Evolutionary conservation across 2,888 invertebrate species (phyloP).

Genomic region (Scaptomyza cyrtandrae): DNA sequence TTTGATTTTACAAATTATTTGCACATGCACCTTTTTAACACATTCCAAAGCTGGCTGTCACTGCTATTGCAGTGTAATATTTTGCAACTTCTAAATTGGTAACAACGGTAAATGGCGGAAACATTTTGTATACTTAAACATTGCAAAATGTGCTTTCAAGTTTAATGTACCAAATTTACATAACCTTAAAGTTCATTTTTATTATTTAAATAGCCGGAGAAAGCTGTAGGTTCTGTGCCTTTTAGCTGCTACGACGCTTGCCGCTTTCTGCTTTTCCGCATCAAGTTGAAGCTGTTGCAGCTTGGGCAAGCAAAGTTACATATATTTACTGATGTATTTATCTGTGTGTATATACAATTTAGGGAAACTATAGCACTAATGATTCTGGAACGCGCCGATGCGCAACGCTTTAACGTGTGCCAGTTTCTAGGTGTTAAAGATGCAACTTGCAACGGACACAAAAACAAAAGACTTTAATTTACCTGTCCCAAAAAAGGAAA

Average conservation of each 20-base stretch:
- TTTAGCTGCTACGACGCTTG: constrained; percentile 59
- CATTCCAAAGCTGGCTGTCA: constrained; percentile 12
- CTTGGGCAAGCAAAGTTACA: constrained; percentile 3
- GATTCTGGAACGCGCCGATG: constrained; percentile 69
- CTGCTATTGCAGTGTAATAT: constrained; percentile 28
- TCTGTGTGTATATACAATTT: constrained; percentile 48
- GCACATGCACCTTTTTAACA: constrained; percentile 65
- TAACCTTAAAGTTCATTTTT: constrained; percentile 45
- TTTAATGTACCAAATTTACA: constrained; percentile 64
- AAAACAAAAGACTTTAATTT: constrained; percentile 32
- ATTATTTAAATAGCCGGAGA: constrained; percentile 44
- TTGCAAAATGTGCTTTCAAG: constrained; percentile 56
- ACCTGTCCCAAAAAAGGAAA: background rate
- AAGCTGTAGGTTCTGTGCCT: constrained; percentile 67
- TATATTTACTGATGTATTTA: background rate
- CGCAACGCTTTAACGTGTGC: constrained; percentile 55
- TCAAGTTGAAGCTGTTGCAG: constrained; percentile 25
- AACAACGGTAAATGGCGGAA: constrained; percentile 45
- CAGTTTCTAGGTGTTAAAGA: constrained; percentile 65
- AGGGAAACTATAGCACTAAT: constrained; percentile 54
- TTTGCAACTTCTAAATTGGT: constrained; percentile 60
- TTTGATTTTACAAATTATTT: constrained; percentile 78
- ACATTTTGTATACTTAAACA: constrained; percentile 19
- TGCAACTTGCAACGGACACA: constrained; percentile 30
- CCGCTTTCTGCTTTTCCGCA: constrained; percentile 75